Evolutionary conservation across 2,888 invertebrate species (phyloP).

Genomic region (Zonitis immaculata): DNA sequence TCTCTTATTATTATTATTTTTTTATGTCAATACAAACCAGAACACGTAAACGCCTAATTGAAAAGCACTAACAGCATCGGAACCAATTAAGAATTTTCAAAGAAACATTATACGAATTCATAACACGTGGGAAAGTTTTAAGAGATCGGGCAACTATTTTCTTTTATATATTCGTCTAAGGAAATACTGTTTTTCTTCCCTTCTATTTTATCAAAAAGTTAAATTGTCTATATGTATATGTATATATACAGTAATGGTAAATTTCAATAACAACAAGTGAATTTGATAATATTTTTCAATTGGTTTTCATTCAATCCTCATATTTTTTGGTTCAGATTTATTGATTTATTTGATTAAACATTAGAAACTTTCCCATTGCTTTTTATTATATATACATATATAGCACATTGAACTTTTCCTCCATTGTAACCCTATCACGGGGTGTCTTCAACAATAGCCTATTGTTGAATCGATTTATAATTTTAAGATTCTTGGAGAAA

Average conservation of each 20-base stretch:
- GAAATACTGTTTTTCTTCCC: no score
- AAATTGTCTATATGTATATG: no score
- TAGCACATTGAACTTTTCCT: background rate
- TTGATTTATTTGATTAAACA: background rate
- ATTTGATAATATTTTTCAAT: no score
- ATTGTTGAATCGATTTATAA: no score
- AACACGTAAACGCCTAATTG: constrained; percentile 12
- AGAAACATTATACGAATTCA: constrained; percentile 18
- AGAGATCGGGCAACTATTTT: background rate
- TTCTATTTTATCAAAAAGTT: background rate
- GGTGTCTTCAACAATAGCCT: background rate
- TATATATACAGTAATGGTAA: no score
- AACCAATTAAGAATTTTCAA: constrained; percentile 19
- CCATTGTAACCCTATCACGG: background rate
- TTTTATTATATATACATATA: no score
- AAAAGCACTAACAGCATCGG: constrained; percentile 9
- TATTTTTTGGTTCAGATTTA: background rate
- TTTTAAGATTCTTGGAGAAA: no score
- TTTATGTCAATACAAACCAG: background rate
- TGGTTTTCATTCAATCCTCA: no score
- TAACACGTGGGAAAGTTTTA: constrained; percentile 20
- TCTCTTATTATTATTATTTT: background rate
- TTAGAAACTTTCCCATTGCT: background rate
- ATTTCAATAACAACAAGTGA: no score
- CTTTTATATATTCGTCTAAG: no score